Percentiles rank a stretch among this genome's conserved stretches.
phyloP scores from a whole-genome alignment of 2,888 invertebrate species.

The Drosophila pseudotalamancana region DNA sequence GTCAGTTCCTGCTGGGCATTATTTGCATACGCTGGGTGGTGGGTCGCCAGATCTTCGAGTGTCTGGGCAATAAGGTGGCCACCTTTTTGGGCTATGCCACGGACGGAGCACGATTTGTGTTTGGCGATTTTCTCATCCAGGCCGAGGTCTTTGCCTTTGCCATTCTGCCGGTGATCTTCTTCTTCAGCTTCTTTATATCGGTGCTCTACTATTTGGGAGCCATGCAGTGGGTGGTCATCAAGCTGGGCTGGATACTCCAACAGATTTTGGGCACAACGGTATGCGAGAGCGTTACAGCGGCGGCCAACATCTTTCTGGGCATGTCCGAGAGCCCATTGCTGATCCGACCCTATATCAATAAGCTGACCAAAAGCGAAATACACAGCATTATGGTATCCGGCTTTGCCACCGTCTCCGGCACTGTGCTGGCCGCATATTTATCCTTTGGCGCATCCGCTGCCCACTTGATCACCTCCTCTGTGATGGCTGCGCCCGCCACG shows the following conservation, averaged over 20 bases:
- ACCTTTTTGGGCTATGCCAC: constrained; percentile 92
- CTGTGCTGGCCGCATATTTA: constrained; percentile 96
- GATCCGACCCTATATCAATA: constrained; percentile 93
- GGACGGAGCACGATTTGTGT: constrained; percentile 93
- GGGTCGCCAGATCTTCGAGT: constrained; percentile 88
- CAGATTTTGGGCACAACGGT: constrained; percentile 93
- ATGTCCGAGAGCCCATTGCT: constrained; percentile 96
- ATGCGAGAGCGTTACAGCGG: constrained; percentile 96
- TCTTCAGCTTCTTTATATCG: constrained; percentile 96
- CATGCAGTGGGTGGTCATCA: constrained; percentile 93
- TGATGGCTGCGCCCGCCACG: constrained; percentile 98
- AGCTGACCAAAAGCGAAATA: constrained; percentile 94
- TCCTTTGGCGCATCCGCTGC: constrained; percentile 94
- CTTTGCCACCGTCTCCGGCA: constrained; percentile 97
- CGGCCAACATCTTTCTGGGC: constrained; percentile 97
- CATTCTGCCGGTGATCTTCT: constrained; percentile 96
- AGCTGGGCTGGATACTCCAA: constrained; percentile 91
- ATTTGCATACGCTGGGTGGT: constrained; percentile 93
- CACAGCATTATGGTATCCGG: constrained; percentile 97
- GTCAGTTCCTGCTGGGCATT: constrained; percentile 94
- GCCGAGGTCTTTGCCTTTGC: constrained; percentile 92
- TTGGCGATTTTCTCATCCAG: constrained; percentile 88
- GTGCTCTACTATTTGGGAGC: constrained; percentile 94
- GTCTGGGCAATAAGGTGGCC: constrained; percentile 87
- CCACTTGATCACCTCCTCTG: constrained; percentile 95